Evolutionary conservation across 1,140 invertebrate species (phyloP).

Genomic region (Diorhabda elongata): DNA sequence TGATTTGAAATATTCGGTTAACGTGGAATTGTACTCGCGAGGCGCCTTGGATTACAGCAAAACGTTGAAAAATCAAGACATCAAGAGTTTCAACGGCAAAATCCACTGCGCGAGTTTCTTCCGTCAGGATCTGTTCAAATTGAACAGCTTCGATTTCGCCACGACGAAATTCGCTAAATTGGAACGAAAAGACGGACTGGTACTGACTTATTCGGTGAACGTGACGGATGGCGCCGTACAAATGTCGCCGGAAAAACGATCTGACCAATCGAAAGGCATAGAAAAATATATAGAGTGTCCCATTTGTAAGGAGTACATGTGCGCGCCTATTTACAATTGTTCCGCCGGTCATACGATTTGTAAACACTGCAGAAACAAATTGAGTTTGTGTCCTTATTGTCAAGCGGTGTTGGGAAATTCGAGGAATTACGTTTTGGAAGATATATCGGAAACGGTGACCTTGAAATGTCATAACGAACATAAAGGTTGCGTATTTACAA

Average conservation of each 20-base stretch:
- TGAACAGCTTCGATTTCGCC: conserved; percentile 11
- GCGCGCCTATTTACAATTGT: conserved; percentile 17
- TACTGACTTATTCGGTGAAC: conserved; percentile 5
- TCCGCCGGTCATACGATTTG: conserved; percentile 18
- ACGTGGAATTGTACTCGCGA: neutral
- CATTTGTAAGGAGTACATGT: conserved; percentile 21
- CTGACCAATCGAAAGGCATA: neutral
- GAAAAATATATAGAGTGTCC: conserved; percentile 18
- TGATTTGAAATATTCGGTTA: conserved; percentile 3
- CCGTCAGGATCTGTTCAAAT: neutral
- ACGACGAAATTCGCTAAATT: conserved; percentile 8
- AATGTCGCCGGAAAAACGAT: neutral
- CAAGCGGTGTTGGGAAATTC: conserved; percentile 8
- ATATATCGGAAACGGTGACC: conserved; percentile 14
- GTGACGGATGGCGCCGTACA: neutral
- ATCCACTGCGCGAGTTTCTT: conserved; percentile 3
- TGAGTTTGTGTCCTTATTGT: conserved; percentile 16
- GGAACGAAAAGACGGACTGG: neutral
- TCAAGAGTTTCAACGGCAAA: conserved; percentile 9
- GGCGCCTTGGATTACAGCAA: neutral
- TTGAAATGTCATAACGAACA: conserved; percentile 14
- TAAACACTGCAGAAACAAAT: conserved; percentile 11
- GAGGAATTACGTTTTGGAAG: conserved; percentile 21
- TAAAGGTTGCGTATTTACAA: conserved; percentile 13
- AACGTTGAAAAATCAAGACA: conserved; percentile 12